Percentiles rank a stretch among this genome's conserved stretches.
Evolutionary conservation across 23 tunicate genomes (phyloP).

Genomic region (Halocynthia roretzi): DNA sequence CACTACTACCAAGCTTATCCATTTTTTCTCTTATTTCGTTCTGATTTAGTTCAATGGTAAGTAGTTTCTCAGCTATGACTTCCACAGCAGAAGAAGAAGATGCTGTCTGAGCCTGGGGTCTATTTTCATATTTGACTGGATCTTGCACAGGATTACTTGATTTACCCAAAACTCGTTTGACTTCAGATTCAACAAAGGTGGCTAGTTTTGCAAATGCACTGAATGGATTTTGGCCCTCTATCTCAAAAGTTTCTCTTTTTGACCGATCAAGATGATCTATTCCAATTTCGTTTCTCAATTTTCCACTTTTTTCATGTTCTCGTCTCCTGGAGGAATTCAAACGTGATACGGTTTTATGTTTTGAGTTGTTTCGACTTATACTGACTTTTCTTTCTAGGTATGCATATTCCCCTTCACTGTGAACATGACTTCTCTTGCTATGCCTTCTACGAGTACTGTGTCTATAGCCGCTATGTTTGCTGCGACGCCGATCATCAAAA

Average conservation of each 20-base stretch:
- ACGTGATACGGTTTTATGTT: no score
- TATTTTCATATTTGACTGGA: not conserved
- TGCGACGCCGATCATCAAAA: not conserved
- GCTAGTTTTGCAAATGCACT: constrained; percentile 11
- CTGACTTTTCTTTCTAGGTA: not conserved
- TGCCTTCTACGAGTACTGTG: constrained; percentile 1
- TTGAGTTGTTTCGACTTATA: not conserved
- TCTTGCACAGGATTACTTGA: no score
- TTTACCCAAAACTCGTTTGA: not conserved
- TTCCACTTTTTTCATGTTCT: not conserved
- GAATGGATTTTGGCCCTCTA: not conserved
- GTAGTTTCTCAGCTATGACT: not conserved
- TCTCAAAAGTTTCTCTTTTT: not conserved
- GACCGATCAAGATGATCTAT: constrained; percentile 21
- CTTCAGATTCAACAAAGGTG: constrained; percentile 10
- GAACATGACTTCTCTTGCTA: not conserved
- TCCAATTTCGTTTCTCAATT: not conserved
- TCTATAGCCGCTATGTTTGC: not conserved
- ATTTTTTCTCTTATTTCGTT: not conserved
- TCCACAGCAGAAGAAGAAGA: not conserved
- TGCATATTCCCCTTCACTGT: not conserved
- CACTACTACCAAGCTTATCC: no score
- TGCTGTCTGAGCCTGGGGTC: not conserved
- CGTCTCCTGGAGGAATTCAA: constrained; percentile 2
- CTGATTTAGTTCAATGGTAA: not conserved